phyloP scores from a whole-genome alignment of 2,113 vertebrate species.

The Picathartes gymnocephalus region DNA sequence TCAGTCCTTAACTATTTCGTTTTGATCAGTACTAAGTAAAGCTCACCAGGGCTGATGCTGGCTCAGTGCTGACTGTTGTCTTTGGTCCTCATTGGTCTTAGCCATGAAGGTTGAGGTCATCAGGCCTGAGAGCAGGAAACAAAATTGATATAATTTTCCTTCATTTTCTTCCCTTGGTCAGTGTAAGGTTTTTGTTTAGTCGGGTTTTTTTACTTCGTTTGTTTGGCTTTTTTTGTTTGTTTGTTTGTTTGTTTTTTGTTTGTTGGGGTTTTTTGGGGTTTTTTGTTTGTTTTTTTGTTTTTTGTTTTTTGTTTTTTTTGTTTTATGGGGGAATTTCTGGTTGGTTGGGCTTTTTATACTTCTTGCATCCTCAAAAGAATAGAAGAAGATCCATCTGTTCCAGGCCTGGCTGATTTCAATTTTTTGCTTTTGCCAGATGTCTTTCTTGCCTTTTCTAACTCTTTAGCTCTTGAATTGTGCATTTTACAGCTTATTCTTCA shows the following conservation, averaged over 20 bases:
- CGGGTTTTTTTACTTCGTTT: neutral
- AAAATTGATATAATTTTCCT: neutral
- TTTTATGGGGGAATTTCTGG: too few relatives aligned
- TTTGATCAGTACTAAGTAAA: neutral
- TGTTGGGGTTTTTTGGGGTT: too few relatives aligned
- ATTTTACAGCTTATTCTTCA: neutral
- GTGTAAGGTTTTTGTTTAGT: neutral
- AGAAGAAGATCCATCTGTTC: neutral
- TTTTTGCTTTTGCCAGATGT: neutral
- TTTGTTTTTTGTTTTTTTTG: too few relatives aligned
- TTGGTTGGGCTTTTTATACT: neutral
- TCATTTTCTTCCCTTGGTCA: neutral
- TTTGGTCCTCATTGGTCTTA: neutral
- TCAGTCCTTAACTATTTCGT: neutral
- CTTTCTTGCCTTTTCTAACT: neutral
- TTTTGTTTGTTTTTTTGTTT: neutral
- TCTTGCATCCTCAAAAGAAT: neutral
- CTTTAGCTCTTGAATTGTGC: neutral
- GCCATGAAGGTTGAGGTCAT: neutral
- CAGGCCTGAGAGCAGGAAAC: neutral
- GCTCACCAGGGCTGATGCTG: neutral
- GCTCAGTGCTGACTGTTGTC: neutral
- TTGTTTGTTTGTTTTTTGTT: too few relatives aligned
- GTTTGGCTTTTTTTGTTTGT: neutral
- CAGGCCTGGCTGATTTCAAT: neutral